Percentiles rank a stretch among this genome's conserved stretches.
These are phyloP conservation scores for Suricata suricatta DNA, from an alignment of 2,113 vertebrate species.

Conservation along the genomic window DNA sequence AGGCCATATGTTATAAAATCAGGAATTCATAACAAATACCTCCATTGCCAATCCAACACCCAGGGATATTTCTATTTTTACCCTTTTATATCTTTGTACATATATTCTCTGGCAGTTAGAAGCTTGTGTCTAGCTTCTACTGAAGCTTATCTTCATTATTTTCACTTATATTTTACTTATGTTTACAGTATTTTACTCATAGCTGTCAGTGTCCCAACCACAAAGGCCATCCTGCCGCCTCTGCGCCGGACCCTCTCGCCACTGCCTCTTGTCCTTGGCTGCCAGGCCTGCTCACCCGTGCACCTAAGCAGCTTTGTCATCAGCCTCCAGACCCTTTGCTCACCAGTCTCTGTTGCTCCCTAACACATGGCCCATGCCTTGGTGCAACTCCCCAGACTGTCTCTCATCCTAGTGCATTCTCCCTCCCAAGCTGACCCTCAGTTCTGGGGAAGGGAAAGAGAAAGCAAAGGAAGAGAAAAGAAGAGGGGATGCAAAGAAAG, in stretches of 20 bases:
- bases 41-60: not conserved
- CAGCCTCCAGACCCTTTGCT: not conserved
- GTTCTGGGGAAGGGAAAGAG: not conserved
- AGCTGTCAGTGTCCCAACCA: not conserved
- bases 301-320: not conserved
- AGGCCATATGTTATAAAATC: not conserved
- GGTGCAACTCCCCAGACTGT: not conserved
- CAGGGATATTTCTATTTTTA: not conserved
- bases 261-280: not conserved
- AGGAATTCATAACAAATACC: not conserved
- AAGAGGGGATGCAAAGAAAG: slow-evolving; percentile 9
- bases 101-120: not conserved
- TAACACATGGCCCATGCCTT: not conserved
- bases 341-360: not conserved
- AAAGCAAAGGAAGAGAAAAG: not conserved
- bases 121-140: not conserved
- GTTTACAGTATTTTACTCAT: not conserved
- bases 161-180: not conserved
- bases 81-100: not conserved
- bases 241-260: not conserved
- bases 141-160: not conserved
- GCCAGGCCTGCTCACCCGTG: not conserved
- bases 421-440: not conserved
- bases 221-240: not conserved
- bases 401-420: not conserved